phyloP scores from a whole-genome alignment of 2,113 vertebrate genomes.

The Natator depressus region DNA sequence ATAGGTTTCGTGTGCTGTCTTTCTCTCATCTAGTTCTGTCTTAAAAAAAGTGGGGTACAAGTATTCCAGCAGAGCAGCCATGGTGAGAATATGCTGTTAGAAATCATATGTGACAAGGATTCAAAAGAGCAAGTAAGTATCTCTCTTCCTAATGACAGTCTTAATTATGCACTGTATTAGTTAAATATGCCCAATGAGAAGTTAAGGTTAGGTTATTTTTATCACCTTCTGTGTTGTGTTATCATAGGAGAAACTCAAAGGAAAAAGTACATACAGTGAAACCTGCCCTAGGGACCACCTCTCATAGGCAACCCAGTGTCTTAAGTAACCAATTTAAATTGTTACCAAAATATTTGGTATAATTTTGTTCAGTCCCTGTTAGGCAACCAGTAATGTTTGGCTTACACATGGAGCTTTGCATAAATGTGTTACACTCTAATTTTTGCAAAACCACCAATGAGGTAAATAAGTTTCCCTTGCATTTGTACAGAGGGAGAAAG shows the following conservation, averaged over 20 bases:
- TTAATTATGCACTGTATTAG: neutral
- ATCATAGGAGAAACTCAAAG: fast-evolving
- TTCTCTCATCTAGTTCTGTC: slow-evolving; percentile 84
- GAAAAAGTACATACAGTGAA: neutral
- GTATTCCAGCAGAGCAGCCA: slow-evolving; percentile 98
- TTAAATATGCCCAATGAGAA: neutral
- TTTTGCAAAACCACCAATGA: neutral
- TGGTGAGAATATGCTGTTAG: slow-evolving; percentile 97
- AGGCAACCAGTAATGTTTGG: neutral
- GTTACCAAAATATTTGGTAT: neutral
- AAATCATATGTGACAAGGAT: slow-evolving; percentile 80
- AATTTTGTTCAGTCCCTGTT: neutral
- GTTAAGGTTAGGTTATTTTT: neutral
- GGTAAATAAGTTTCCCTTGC: neutral
- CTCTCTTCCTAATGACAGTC: neutral
- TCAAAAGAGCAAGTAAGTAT: slow-evolving; percentile 82
- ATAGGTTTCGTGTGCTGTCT: slow-evolving; percentile 22
- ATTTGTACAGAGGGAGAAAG: neutral
- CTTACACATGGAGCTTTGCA: neutral
- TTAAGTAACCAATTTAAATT: neutral
- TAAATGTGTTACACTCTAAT: neutral
- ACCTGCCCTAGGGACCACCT: neutral
- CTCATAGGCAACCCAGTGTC: neutral
- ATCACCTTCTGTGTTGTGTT: neutral
- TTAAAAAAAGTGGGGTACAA: slow-evolving; percentile 92